phyloP scores from a whole-genome alignment of 2,113 vertebrate species.

The Clarias magur region DNA sequence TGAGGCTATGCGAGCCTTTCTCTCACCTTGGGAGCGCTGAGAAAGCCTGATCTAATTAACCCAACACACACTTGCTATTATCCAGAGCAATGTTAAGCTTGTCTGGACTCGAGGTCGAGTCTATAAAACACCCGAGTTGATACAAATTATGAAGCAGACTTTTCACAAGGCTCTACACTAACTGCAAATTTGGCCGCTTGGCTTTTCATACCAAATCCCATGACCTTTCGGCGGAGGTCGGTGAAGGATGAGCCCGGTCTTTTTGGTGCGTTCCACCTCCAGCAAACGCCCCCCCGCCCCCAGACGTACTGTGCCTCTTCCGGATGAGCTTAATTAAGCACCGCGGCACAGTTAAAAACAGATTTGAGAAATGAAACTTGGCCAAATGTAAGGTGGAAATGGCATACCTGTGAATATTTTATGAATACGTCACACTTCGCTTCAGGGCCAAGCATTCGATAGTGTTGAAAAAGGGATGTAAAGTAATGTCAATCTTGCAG shows the following conservation, averaged over 20 bases:
- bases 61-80: slow-evolving; percentile 1
- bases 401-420: slow-evolving; percentile 20
- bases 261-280: neutral
- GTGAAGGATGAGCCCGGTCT: slow-evolving; percentile 9
- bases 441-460: slow-evolving; percentile 2
- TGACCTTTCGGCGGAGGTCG: slow-evolving; percentile 1
- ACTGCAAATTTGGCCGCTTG: neutral
- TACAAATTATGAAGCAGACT: neutral
- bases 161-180: neutral
- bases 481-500: neutral
- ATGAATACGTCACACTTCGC: neutral
- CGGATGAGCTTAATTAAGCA: neutral
- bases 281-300: neutral
- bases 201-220: slow-evolving; percentile 19
- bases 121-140: neutral
- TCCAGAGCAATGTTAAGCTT: slow-evolving; percentile 23
- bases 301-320: neutral
- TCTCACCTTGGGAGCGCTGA: slow-evolving; percentile 25
- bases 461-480: neutral
- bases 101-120: slow-evolving; percentile 12
- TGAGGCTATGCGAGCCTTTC: slow-evolving; percentile 15
- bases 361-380: slow-evolving; percentile 11
- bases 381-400: neutral
- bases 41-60: slow-evolving; percentile 36
- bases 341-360: neutral